Conservation (phyloP, 1,140 invertebrate species). For the Apis dorsata region DNA sequence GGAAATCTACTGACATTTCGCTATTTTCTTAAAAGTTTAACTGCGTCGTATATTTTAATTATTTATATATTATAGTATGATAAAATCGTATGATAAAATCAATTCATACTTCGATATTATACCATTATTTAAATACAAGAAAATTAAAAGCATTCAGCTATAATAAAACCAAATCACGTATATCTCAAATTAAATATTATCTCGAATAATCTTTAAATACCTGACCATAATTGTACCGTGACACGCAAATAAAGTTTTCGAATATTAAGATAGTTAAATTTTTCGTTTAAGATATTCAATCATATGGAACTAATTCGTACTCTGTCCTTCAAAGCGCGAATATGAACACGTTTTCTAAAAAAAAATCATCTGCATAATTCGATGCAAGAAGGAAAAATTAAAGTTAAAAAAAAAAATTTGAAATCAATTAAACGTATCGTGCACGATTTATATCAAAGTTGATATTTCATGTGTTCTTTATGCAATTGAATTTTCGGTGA, state of each 20-base stretch:
- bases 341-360: not conserved
- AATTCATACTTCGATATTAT: too few relatives aligned
- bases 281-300: conserved; percentile 4
- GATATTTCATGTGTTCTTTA: not conserved
- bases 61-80: too few relatives aligned
- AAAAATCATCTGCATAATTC: not conserved
- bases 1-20: not conserved
- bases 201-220: conserved; percentile 6
- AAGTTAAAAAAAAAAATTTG: not conserved
- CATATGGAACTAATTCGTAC: conserved; percentile 36
- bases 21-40: not conserved
- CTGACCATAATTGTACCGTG: conserved; percentile 20
- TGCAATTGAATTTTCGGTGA: too few relatives aligned
- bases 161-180: not conserved
- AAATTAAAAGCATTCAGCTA: not conserved
- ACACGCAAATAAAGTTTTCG: conserved; percentile 14
- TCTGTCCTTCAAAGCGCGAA: not conserved
- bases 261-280: conserved; percentile 22
- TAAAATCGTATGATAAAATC: too few relatives aligned
- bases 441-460: not conserved
- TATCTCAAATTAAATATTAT: not conserved
- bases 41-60: too few relatives aligned
- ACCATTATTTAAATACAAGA: not conserved
- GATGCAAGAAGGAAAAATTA: not conserved
- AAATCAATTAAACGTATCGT: not conserved